A percentile compares a stretch with the other conserved stretches of the same genome.
phyloP scores from a whole-genome alignment of 2,888 invertebrate species.

The Tetanocera ferruginea region DNA sequence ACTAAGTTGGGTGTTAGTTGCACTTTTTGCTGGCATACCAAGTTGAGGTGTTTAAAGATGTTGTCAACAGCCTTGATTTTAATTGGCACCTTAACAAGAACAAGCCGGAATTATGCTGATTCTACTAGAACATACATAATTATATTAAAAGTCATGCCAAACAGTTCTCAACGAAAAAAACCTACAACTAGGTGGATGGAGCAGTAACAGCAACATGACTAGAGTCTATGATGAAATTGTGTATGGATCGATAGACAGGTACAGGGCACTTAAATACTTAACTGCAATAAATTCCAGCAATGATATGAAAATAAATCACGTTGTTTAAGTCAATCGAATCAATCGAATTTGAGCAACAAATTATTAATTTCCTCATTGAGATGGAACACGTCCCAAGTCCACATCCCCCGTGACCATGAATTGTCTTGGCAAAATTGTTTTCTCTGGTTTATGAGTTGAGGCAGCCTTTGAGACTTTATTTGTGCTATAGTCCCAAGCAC shows the following conservation, averaged over 20 bases:
- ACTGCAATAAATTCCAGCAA: no score
- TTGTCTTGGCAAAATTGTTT: not conserved
- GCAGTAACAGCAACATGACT: no score
- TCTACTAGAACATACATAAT: not conserved
- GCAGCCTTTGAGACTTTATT: not conserved
- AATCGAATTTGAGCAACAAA: not conserved
- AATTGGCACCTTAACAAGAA: not conserved
- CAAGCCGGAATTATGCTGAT: not conserved
- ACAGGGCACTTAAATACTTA: no score
- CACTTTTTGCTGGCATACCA: not conserved
- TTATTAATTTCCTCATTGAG: not conserved
- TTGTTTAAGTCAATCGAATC: not conserved
- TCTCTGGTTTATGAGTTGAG: not conserved
- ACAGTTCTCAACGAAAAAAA: no score
- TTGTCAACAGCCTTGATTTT: conserved; percentile 16
- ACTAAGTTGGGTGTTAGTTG: not conserved
- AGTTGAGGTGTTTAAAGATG: not conserved
- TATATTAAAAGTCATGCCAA: no score
- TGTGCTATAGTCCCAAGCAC: not conserved
- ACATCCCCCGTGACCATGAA: not conserved
- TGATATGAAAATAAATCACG: not conserved
- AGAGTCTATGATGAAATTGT: no score
- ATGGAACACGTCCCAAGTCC: not conserved
- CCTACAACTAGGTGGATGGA: no score
- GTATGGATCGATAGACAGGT: no score